These are phyloP conservation scores for Dendrocincla fuliginosa DNA, from an alignment of 2,797 vertebrate genomes.

Conservation along the genomic window DNA sequence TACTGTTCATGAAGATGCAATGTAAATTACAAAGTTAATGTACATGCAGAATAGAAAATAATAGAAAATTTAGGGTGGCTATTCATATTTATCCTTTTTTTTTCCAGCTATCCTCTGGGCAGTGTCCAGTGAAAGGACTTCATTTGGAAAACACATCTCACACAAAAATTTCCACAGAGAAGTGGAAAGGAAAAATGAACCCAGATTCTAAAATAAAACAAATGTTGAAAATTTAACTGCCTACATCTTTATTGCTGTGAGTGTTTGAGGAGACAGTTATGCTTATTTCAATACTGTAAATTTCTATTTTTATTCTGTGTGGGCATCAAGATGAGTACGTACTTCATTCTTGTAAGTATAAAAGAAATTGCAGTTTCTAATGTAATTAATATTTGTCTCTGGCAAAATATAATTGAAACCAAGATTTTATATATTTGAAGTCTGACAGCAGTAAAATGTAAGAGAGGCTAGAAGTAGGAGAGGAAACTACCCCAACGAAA, in stretches of 20 bases:
- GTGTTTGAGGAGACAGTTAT: not conserved
- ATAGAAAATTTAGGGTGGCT: not conserved
- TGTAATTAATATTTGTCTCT: constrained; percentile 1
- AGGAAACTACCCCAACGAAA: not conserved
- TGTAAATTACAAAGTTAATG: not conserved
- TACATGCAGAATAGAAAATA: not conserved
- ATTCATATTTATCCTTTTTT: not conserved
- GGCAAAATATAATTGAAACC: not conserved
- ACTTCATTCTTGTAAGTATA: not conserved
- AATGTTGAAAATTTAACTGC: not conserved
- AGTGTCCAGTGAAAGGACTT: not conserved
- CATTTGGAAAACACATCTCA: not conserved
- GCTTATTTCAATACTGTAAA: not conserved
- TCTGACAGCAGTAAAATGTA: not conserved
- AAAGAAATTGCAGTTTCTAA: not conserved
- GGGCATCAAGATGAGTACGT: not conserved
- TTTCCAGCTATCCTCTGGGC: not conserved
- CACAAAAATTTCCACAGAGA: not conserved
- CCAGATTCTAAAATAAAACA: not conserved
- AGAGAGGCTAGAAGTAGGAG: not conserved
- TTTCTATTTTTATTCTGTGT: not conserved
- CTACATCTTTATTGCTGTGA: not conserved
- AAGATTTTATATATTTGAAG: not conserved
- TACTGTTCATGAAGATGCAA: not conserved
- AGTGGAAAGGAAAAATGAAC: not conserved